These are phyloP conservation scores for Meta bourneti DNA, from an alignment of 2,888 invertebrate genomes.

Conservation along the genomic window DNA sequence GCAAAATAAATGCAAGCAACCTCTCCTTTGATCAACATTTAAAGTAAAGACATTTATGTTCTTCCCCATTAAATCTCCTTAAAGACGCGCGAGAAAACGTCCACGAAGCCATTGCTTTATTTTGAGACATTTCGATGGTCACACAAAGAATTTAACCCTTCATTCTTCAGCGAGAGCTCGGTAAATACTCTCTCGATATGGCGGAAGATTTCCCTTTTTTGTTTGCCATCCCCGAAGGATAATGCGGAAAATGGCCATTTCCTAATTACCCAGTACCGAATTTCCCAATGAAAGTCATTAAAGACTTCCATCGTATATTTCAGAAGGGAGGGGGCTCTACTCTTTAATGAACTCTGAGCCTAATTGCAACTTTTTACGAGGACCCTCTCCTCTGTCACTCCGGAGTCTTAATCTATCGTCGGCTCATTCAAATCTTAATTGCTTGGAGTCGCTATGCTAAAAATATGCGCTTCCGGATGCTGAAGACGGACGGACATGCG, in stretches of 20 bases:
- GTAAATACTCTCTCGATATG: neutral
- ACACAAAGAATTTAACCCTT: neutral
- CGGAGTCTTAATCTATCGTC: slow-evolving; percentile 56
- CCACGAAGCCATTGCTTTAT: too few species aligned
- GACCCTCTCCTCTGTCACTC: slow-evolving; percentile 32
- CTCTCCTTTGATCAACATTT: too few species aligned
- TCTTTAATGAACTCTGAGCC: slow-evolving; percentile 64
- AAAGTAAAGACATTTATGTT: too few species aligned
- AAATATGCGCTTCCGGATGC: slow-evolving; percentile 41
- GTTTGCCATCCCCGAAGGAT: slow-evolving; percentile 45
- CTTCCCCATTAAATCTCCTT: too few species aligned
- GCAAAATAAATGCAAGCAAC: too few species aligned
- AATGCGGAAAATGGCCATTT: slow-evolving; percentile 65
- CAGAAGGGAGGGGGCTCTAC: neutral
- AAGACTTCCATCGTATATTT: slow-evolving; percentile 49
- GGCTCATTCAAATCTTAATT: slow-evolving; percentile 68
- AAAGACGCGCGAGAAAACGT: too few species aligned
- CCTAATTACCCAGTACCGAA: slow-evolving; percentile 58
- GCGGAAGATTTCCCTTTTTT: neutral
- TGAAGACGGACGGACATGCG: slow-evolving; percentile 5
- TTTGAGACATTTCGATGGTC: neutral
- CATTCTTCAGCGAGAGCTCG: neutral
- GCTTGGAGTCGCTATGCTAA: slow-evolving; percentile 44
- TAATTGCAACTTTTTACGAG: slow-evolving; percentile 67
- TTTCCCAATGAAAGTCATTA: slow-evolving; percentile 68